Percentiles rank a stretch among this genome's conserved stretches.
Evolutionary conservation across 2,113 vertebrate genomes (phyloP).

Genomic region (Panthera uncia): DNA sequence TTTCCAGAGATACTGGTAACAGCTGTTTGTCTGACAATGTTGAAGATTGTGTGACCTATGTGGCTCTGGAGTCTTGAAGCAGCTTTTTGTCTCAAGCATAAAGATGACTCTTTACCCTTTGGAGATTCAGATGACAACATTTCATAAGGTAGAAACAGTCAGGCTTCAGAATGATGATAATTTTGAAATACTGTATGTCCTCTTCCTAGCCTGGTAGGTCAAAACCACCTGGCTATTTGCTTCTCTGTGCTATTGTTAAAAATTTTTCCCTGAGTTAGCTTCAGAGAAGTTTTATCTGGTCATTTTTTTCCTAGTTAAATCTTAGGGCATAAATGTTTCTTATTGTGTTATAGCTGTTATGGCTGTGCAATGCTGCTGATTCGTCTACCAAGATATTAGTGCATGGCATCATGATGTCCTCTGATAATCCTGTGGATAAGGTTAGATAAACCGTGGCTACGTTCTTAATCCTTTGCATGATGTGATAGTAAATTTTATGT

Average conservation of each 20-base stretch:
- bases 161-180: constrained; percentile 5
- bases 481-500: background rate
- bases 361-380: background rate
- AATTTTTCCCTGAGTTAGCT: background rate
- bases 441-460: background rate
- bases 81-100: constrained; percentile 24
- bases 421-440: background rate
- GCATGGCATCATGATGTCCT: background rate
- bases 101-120: constrained; percentile 10
- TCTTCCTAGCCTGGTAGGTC: background rate
- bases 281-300: background rate
- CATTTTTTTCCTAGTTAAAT: constrained; percentile 15
- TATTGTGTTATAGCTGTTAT: background rate
- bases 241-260: constrained; percentile 23
- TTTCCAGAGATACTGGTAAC: background rate
- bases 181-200: background rate
- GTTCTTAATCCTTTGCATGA: background rate
- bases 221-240: constrained; percentile 32
- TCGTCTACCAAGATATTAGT: background rate
- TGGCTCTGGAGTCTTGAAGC: background rate
- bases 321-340: background rate
- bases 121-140: constrained; percentile 55
- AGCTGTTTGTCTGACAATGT: constrained; percentile 24
- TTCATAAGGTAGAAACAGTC: background rate
- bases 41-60: background rate